Evolutionary conservation across 2,797 vertebrate species (phyloP).

Genomic region (Eulemur rubriventer): DNA sequence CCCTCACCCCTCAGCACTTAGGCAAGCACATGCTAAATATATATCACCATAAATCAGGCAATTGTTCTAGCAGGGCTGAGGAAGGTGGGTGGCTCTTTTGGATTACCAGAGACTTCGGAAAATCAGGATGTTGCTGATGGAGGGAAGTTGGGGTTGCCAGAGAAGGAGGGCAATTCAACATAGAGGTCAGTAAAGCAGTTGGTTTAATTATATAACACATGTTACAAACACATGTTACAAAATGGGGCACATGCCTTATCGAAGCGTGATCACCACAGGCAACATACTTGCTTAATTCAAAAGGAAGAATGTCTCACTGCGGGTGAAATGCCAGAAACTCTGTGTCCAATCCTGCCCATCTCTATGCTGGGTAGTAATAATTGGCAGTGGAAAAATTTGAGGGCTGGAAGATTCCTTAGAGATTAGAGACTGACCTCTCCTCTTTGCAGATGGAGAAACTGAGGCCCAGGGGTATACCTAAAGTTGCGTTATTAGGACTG

Average conservation of each 20-base stretch:
- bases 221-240: slow-evolving; percentile 57
- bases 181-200: slow-evolving; percentile 50
- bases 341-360: neutral
- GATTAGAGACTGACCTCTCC: neutral
- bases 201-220: slow-evolving; percentile 56
- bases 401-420: neutral
- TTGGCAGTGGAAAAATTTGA: neutral
- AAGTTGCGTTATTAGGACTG: neutral
- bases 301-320: slow-evolving; percentile 44
- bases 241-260: slow-evolving; percentile 39
- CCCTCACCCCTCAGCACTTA: neutral
- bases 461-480: neutral
- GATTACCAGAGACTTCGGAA: neutral
- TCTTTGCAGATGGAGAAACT: slow-evolving; percentile 33
- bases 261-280: slow-evolving; percentile 46
- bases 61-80: neutral
- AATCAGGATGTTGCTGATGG: slow-evolving; percentile 10
- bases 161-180: slow-evolving; percentile 29
- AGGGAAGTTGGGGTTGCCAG: slow-evolving; percentile 15
- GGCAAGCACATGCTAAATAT: neutral
- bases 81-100: neutral
- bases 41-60: neutral
- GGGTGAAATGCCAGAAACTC: slow-evolving; percentile 45
- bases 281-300: slow-evolving; percentile 54
- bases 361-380: neutral